phyloP scores from a whole-genome alignment of 2,113 vertebrate species.

The Prochilodus magdalenae region DNA sequence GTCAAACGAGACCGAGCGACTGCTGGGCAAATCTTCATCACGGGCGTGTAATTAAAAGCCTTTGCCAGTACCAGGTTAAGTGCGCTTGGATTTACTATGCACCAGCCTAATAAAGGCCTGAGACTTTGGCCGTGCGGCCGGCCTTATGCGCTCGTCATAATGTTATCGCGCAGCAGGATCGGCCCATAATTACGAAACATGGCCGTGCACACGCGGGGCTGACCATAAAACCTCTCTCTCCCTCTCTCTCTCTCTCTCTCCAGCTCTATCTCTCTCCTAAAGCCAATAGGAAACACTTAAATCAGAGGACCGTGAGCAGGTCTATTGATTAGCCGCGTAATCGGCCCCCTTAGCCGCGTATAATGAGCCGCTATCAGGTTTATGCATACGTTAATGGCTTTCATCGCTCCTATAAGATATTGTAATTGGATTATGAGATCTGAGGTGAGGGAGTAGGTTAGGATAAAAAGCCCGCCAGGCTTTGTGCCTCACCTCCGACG shows the following conservation, averaged over 20 bases:
- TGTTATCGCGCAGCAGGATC: constrained; percentile 8
- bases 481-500: neutral
- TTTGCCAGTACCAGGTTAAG: constrained; percentile 25
- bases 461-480: constrained; percentile 22
- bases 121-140: constrained; percentile 6
- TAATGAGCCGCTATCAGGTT: constrained; percentile 60
- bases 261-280: neutral
- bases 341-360: constrained; percentile 50
- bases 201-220: constrained; percentile 30
- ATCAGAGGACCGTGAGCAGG: constrained; percentile 24
- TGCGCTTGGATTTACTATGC: constrained; percentile 40
- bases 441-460: constrained; percentile 53
- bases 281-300: constrained; percentile 41
- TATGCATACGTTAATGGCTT: constrained; percentile 60
- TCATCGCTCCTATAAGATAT: constrained; percentile 57
- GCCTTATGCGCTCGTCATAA: constrained; percentile 36
- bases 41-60: constrained; percentile 41
- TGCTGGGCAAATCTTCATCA: constrained; percentile 25
- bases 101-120: constrained; percentile 25
- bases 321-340: constrained; percentile 41
- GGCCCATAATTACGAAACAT: constrained; percentile 51
- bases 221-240: constrained; percentile 43
- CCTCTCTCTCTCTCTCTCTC: neutral
- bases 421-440: constrained; percentile 62
- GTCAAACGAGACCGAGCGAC: constrained; percentile 16